Evolutionary conservation across 2,113 vertebrate species (phyloP).

Genomic region (Falco punctatus): DNA sequence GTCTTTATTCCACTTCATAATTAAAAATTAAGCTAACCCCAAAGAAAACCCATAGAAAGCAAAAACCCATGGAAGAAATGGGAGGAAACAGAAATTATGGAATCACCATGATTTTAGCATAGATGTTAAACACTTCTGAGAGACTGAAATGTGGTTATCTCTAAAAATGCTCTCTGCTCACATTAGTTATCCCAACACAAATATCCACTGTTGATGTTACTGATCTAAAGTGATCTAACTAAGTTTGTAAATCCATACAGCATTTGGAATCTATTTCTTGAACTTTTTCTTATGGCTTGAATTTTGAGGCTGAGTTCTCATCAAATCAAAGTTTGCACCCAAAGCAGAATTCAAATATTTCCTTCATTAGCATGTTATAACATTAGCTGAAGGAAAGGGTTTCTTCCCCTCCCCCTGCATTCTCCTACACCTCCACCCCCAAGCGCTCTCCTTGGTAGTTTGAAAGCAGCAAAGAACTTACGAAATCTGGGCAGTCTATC

Average conservation of each 20-base stretch:
- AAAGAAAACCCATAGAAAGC: not conserved
- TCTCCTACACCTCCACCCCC: not conserved
- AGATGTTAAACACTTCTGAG: not conserved
- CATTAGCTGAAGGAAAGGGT: not conserved
- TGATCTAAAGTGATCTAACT: not conserved
- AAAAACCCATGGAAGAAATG: not conserved
- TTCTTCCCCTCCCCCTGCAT: not conserved
- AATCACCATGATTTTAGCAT: not conserved
- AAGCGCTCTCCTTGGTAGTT: constrained; percentile 31
- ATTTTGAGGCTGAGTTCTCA: not conserved
- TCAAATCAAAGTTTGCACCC: not conserved
- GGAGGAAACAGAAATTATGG: not conserved
- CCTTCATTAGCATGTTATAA: not conserved
- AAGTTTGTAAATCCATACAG: not conserved
- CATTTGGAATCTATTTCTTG: not conserved
- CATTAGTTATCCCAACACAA: not conserved
- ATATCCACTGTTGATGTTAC: not conserved
- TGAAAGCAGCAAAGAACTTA: constrained; percentile 75
- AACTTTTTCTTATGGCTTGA: not conserved
- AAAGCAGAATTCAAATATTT: not conserved
- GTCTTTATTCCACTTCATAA: not conserved
- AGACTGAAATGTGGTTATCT: not conserved
- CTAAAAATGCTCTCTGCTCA: not conserved
- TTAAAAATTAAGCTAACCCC: not conserved
- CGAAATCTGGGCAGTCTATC: constrained; percentile 79